Evolutionary conservation across 2,888 invertebrate species (phyloP).

Genomic region (Acronicta alni): DNA sequence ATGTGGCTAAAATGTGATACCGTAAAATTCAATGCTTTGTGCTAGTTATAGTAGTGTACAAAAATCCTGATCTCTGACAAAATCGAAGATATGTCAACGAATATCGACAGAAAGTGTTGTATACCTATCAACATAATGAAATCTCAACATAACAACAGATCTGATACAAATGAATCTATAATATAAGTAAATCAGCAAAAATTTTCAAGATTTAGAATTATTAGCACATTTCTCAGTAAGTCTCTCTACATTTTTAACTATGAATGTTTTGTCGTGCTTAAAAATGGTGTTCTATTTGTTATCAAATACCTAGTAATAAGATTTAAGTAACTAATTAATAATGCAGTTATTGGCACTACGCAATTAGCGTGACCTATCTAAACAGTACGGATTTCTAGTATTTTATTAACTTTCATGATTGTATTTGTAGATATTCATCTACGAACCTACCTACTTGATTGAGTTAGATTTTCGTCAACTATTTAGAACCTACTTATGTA

Average conservation of each 20-base stretch:
- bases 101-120: constrained; percentile 71
- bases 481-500: constrained; percentile 50
- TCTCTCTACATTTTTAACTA: constrained; percentile 90
- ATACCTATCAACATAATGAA: constrained; percentile 68
- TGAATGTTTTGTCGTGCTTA: constrained; percentile 90
- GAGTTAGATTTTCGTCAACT: constrained; percentile 66
- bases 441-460: no score
- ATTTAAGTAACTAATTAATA: constrained; percentile 84
- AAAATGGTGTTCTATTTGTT: constrained; percentile 90
- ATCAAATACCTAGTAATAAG: constrained; percentile 89
- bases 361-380: constrained; percentile 59
- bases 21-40: constrained; percentile 82
- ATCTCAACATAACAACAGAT: constrained; percentile 81
- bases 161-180: constrained; percentile 83
- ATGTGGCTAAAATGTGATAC: constrained; percentile 86
- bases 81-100: constrained; percentile 86
- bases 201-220: constrained; percentile 86
- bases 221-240: constrained; percentile 90
- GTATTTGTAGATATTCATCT: constrained; percentile 61
- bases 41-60: constrained; percentile 80
- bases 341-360: constrained; percentile 90
- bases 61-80: constrained; percentile 80
- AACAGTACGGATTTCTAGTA: constrained; percentile 61
- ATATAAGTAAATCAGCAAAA: constrained; percentile 77
- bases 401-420: constrained; percentile 62